phyloP scores from a whole-genome alignment of 2,113 vertebrate genomes.

The Andinoacara biseriatus region DNA sequence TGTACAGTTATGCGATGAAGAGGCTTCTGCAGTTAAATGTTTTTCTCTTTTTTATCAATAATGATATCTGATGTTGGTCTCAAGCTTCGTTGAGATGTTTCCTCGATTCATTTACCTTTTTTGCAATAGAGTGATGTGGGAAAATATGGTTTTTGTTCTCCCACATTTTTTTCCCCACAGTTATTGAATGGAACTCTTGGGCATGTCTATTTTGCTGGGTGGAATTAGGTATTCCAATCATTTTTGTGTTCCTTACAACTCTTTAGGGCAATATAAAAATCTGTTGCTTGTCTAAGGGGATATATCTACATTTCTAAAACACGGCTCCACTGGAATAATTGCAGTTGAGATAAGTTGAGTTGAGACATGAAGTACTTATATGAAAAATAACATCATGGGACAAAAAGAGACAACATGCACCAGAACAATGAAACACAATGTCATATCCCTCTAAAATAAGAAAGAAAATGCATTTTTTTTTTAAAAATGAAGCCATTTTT shows the following conservation, averaged over 20 bases:
- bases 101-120: slow-evolving; percentile 31
- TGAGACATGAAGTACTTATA: slow-evolving; percentile 15
- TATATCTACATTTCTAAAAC: slow-evolving; percentile 9
- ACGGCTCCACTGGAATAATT: slow-evolving; percentile 8
- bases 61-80: slow-evolving; percentile 34
- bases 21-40: slow-evolving; percentile 1
- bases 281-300: slow-evolving; percentile 42
- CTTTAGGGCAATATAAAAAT: slow-evolving; percentile 50
- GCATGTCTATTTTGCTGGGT: slow-evolving; percentile 26
- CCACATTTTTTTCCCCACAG: slow-evolving; percentile 35
- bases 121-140: not conserved
- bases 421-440: slow-evolving; percentile 15
- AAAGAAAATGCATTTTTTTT: not conserved
- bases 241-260: slow-evolving; percentile 34
- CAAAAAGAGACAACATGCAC: not conserved
- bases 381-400: not conserved
- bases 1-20: slow-evolving; percentile 10
- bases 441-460: not conserved
- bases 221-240: slow-evolving; percentile 45
- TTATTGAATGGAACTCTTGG: slow-evolving; percentile 59
- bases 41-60: slow-evolving; percentile 28
- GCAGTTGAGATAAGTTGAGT: not conserved
- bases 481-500: slow-evolving; percentile 24
- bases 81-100: slow-evolving; percentile 39
- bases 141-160: slow-evolving; percentile 33